Percentiles rank a stretch among this genome's conserved stretches.
Conservation (phyloP, 64 coral and sea anemone genomes). For the Stichodactyla mertensii region DNA sequence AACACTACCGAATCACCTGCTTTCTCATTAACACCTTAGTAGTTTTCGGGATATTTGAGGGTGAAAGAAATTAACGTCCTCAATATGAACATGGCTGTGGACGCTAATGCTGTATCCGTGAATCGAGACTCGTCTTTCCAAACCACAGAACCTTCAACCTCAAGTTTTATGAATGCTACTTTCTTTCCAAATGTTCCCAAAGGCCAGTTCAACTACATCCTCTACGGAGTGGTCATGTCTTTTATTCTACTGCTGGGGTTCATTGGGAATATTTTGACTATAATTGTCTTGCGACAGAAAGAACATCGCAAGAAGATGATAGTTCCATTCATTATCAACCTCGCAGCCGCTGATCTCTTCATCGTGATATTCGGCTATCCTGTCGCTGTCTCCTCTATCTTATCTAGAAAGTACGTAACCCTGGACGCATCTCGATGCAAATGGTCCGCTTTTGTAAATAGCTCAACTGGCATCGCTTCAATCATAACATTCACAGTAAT, state of each 20-base stretch:
- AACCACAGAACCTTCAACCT: not conserved
- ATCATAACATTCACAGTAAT: conserved; percentile 40
- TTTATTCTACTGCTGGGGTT: conserved; percentile 25
- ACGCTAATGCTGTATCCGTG: not conserved
- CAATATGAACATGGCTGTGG: not conserved
- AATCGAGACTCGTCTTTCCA: not conserved
- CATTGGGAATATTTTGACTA: conserved; percentile 17
- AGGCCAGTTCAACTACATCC: not conserved
- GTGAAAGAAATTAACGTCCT: not conserved
- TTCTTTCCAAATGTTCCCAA: not conserved
- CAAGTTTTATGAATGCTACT: not conserved
- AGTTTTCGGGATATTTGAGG: not conserved
- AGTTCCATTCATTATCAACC: conserved; percentile 22
- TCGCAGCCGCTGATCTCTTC: not conserved
- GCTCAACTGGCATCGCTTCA: conserved; percentile 26
- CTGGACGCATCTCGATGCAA: not conserved
- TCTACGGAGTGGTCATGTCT: not conserved
- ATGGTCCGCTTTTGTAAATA: conserved; percentile 47
- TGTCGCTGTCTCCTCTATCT: not conserved
- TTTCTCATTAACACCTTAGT: not conserved
- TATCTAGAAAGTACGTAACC: not conserved
- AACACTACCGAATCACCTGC: too few relatives aligned
- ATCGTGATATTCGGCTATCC: conserved; percentile 13
- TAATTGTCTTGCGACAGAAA: conserved; percentile 34
- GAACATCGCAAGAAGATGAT: conserved; percentile 52